A percentile compares a stretch with the other conserved stretches of the same genome.
Evolutionary conservation across 2,113 vertebrate genomes (phyloP).

Genomic region (Engraulis encrasicolus): DNA sequence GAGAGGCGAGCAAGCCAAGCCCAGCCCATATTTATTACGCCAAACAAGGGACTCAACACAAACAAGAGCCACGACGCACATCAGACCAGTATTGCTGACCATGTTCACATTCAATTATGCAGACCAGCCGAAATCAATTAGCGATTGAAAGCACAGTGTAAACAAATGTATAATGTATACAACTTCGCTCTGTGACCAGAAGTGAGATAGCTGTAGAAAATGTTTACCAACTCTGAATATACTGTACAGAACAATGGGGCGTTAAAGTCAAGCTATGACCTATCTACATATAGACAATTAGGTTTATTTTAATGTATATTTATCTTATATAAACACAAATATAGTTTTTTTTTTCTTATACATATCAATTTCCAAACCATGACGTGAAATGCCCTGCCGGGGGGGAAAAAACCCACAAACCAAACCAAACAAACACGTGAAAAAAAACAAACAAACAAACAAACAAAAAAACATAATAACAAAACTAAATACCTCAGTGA

Average conservation of each 20-base stretch:
- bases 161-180: conserved; percentile 36
- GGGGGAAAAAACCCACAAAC: conserved; percentile 63
- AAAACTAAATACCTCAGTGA: conserved; percentile 64
- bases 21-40: conserved; percentile 54
- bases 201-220: conserved; percentile 15
- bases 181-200: conserved; percentile 1
- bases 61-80: background rate
- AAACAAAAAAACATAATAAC: conserved; percentile 42
- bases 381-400: conserved; percentile 66
- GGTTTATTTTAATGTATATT: conserved; percentile 71
- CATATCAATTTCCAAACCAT: conserved; percentile 66
- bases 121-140: conserved; percentile 47
- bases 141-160: conserved; percentile 38
- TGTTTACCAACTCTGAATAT: conserved; percentile 57
- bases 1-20: too few species aligned
- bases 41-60: conserved; percentile 29
- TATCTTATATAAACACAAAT: conserved; percentile 80
- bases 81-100: background rate
- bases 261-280: conserved; percentile 74
- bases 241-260: conserved; percentile 60
- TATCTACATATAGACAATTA: conserved; percentile 61
- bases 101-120: conserved; percentile 26
- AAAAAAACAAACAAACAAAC: conserved; percentile 58
- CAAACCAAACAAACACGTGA: conserved; percentile 59
- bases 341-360: conserved; percentile 73